Evolutionary conservation across 2,797 vertebrate species (phyloP).

Genomic region (Melanotaenia pygmaea): DNA sequence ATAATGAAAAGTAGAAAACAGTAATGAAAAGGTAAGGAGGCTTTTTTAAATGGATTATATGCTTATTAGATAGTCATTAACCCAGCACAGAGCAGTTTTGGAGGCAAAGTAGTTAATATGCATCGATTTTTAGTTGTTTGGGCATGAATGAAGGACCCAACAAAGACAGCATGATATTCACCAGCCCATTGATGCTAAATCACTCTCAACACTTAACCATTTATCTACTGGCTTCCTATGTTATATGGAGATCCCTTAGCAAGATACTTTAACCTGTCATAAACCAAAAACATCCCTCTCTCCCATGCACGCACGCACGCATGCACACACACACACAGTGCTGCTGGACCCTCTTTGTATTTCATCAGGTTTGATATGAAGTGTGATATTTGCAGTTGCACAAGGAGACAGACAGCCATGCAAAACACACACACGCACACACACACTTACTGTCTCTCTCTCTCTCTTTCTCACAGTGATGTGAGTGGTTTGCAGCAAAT

Average conservation of each 20-base stretch:
- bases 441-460: not conserved
- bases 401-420: not conserved
- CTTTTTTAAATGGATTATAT: conserved; percentile 1
- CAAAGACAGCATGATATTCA: not conserved
- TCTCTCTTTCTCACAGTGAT: not conserved
- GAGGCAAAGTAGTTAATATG: not conserved
- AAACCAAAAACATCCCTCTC: not conserved
- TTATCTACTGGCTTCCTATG: not conserved
- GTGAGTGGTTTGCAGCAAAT: conserved; percentile 36
- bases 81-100: conserved; percentile 6
- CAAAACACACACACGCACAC: conserved; percentile 5
- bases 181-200: not conserved
- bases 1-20: not conserved
- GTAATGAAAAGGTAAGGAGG: not conserved
- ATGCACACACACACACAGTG: conserved; percentile 11
- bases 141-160: not conserved
- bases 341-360: conserved; percentile 5
- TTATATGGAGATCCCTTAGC: not conserved
- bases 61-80: conserved; percentile 5
- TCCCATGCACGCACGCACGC: not conserved
- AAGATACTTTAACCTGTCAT: not conserved
- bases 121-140: conserved; percentile 4
- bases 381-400: conserved; percentile 23
- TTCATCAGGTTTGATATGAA: conserved; percentile 26
- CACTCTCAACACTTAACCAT: not conserved